Conservation (phyloP, 2,113 vertebrate species). For the Lepisosteus oculatus region DNA sequence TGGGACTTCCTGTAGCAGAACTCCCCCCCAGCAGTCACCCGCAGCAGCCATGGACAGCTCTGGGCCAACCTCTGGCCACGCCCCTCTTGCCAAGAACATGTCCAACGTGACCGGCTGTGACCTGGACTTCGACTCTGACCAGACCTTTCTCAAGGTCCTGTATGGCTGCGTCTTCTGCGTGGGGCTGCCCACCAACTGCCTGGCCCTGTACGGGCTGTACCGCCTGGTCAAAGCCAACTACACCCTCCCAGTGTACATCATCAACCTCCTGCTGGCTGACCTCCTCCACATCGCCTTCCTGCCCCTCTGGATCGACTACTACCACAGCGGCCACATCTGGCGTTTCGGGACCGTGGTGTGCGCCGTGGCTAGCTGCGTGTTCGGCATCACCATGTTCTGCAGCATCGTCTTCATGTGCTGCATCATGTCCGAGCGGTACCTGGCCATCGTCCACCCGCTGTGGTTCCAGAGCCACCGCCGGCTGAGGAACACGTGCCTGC, state of each 20-base stretch:
- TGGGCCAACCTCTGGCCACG: too few relatives aligned
- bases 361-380: background rate
- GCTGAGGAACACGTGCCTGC: background rate
- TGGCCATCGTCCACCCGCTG: conserved; percentile 19
- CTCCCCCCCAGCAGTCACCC: too few relatives aligned
- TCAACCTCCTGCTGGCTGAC: conserved; percentile 17
- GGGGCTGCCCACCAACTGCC: conserved; percentile 19
- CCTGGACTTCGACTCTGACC: conserved; percentile 6
- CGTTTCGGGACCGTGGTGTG: background rate
- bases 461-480: conserved; percentile 5
- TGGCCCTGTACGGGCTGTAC: conserved; percentile 4
- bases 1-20: too few relatives aligned
- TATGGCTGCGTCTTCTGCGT: background rate
- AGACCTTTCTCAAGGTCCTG: conserved; percentile 12
- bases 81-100: background rate
- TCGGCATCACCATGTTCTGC: conserved; percentile 20
- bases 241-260: conserved; percentile 20
- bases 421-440: conserved; percentile 18
- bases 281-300: conserved; percentile 11
- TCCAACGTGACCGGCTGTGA: background rate
- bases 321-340: background rate
- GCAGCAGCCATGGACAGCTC: too few relatives aligned
- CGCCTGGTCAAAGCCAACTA: background rate
- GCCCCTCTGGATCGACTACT: conserved; percentile 28
- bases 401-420: conserved; percentile 30